phyloP scores from a whole-genome alignment of 2,797 vertebrate species.

The Erithacus rubecula region DNA sequence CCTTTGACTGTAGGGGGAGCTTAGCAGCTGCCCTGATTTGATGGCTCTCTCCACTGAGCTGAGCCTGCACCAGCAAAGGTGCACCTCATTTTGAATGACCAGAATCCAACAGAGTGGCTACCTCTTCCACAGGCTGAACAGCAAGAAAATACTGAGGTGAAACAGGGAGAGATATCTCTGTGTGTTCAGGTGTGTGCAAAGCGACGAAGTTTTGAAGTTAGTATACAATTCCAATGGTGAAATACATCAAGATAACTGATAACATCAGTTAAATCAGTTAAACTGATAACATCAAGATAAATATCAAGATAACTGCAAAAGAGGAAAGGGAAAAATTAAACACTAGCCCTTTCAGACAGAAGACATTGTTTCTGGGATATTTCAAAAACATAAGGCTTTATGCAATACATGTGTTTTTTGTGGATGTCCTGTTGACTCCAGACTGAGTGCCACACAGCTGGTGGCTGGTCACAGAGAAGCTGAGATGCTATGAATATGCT shows the following conservation, averaged over 20 bases:
- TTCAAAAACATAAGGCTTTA: neutral
- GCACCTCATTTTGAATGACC: neutral
- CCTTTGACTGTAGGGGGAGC: neutral
- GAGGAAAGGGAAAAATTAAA: neutral
- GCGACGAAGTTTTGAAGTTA: neutral
- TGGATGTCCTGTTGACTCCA: neutral
- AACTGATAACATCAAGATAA: no score
- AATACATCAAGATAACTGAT: neutral
- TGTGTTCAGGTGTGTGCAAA: neutral
- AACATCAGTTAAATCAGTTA: no score
- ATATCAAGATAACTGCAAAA: neutral
- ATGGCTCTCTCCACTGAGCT: neutral
- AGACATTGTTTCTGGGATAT: neutral
- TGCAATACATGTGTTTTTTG: accelerated
- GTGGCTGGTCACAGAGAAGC: neutral
- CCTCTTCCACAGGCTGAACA: neutral
- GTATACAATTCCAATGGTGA: neutral
- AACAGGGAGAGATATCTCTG: neutral
- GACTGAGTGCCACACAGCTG: neutral
- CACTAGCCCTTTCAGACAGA: neutral
- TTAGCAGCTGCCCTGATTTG: neutral
- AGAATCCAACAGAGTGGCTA: neutral
- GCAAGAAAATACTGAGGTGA: neutral
- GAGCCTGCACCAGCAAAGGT: neutral
- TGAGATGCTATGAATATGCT: neutral